Percentiles rank a stretch among this genome's conserved stretches.
Conservation (phyloP, 2,888 invertebrate genomes). For the Cephus pulcher region DNA sequence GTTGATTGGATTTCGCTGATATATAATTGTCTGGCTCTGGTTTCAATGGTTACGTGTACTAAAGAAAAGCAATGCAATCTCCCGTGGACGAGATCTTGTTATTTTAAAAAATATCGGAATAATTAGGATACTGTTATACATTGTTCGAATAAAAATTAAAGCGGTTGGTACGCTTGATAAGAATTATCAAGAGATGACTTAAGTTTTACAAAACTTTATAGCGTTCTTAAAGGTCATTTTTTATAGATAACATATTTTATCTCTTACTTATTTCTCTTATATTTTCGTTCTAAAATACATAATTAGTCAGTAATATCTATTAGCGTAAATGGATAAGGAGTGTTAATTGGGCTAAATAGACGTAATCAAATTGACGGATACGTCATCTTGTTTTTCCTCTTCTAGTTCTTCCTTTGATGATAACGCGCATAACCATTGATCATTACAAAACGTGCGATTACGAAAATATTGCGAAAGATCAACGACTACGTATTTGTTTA, state of each 20-base stretch:
- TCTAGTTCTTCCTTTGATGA: background rate
- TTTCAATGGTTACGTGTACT: background rate
- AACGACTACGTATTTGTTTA: background rate
- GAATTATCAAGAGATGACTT: background rate
- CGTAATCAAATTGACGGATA: background rate
- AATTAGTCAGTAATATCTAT: background rate
- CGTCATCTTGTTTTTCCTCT: background rate
- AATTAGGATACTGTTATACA: background rate
- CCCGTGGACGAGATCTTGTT: background rate
- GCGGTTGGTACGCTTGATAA: background rate
- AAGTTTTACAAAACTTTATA: background rate
- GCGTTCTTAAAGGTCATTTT: background rate
- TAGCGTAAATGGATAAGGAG: background rate
- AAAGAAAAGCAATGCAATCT: background rate
- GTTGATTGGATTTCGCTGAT: slow-evolving; percentile 34
- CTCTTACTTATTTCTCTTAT: background rate
- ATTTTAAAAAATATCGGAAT: background rate
- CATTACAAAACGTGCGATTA: background rate
- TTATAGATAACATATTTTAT: background rate
- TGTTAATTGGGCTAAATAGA: background rate
- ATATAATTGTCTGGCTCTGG: slow-evolving; percentile 6
- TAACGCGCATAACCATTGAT: background rate
- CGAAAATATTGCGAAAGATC: background rate
- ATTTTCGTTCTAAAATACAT: background rate
- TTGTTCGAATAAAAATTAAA: background rate